These are phyloP conservation scores for Silvanus unidentatus DNA, from an alignment of 2,888 invertebrate genomes.

Conservation along the genomic window DNA sequence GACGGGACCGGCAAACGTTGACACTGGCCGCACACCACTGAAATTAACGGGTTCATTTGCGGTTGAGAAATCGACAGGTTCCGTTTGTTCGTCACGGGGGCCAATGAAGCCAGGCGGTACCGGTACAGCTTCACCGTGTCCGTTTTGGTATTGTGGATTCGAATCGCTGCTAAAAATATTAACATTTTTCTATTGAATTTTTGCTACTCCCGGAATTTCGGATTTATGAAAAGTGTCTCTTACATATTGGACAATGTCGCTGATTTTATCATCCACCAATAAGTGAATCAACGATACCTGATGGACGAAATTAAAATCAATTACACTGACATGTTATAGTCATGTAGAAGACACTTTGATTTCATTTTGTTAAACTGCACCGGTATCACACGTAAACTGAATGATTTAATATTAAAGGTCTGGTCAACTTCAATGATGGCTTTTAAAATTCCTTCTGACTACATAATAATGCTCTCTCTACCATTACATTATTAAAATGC, in stretches of 20 bases:
- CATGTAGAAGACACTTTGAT: not conserved
- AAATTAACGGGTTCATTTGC: slow-evolving; percentile 60
- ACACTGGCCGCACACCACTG: slow-evolving; percentile 54
- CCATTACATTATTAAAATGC: not conserved
- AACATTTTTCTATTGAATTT: not conserved
- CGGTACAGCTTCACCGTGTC: slow-evolving; percentile 49
- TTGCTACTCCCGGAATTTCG: slow-evolving; percentile 6
- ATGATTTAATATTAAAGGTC: not conserved
- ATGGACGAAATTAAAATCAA: no score
- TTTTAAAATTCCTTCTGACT: no score
- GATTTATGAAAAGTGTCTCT: not conserved
- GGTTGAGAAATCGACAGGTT: slow-evolving; percentile 67
- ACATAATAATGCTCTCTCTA: no score
- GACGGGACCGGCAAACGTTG: slow-evolving; percentile 39
- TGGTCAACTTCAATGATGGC: no score
- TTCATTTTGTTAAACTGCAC: slow-evolving; percentile 17
- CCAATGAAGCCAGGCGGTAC: slow-evolving; percentile 51
- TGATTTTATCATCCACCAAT: no score
- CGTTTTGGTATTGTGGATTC: slow-evolving; percentile 55
- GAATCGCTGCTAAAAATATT: slow-evolving; percentile 45
- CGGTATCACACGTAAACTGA: slow-evolving; percentile 12
- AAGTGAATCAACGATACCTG: no score
- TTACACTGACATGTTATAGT: no score
- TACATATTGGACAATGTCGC: not conserved
- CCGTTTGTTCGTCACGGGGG: slow-evolving; percentile 59